Base-by-base conservation (phyloP, 2,797 vertebrate genomes). In the Enteromius treurensis region DNA sequence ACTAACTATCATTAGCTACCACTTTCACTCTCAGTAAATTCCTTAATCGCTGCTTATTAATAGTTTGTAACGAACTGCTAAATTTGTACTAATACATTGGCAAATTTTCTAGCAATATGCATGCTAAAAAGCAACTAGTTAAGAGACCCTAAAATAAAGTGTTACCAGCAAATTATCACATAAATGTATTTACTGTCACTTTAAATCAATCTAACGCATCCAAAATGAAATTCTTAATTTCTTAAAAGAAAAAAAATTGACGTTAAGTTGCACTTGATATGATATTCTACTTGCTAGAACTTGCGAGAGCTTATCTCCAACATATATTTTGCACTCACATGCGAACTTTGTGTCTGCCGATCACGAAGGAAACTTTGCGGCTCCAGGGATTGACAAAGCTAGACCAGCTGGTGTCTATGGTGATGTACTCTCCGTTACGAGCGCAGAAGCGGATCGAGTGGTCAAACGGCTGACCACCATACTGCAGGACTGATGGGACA, bases 371-470 rank as follows among this genome's bases (percentile, higher is more conserved):
- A 80, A 99, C 97, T 90, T 98, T 99, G 69, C 95, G 93, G 93
- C 97, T 99, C 97, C 97, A 99, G 5, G 98, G 98, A 90, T 98
- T 99, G 90, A 99, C 93, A 65, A 98, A 99, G 91, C 97, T 98
- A 88, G 97, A 99, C 98, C 98, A 99, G 92, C 98, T 99, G 79
- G 96, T 98, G 90, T 99, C 97, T 40, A 99, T 91, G 1, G 95
- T 97, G 90, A 99, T 88, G 70, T 99, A 99, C 83, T 99, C 97
- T 69, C 98, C 97, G 1, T 97, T 99, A 45, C 93, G 95, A 17
- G 96, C 93, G 15, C 97, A 96, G 93, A 99, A 98, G 1, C 97
- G 95, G 71, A 99, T 95, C 0, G 98, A 97, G 76, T 97, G 97
- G 91, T 99, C 97, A 77, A 99, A 98, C 1, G 98, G 97, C 91